Evolutionary conservation across 1,140 invertebrate genomes (phyloP).

Genomic region (Nylanderia fulva): DNA sequence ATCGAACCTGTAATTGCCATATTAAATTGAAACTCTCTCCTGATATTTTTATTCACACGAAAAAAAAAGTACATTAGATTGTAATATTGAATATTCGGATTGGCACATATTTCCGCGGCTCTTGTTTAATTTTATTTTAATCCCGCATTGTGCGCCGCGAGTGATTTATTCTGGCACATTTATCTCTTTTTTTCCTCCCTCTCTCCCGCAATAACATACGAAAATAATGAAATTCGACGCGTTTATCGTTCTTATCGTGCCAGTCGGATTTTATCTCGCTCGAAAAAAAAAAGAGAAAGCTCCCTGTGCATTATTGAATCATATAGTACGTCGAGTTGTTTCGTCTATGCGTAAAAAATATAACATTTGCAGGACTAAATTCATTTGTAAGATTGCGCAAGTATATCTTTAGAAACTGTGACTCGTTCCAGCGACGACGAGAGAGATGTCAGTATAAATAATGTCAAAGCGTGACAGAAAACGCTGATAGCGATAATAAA

Average conservation of each 20-base stretch:
- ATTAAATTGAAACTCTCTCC: neutral
- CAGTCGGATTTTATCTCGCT: slow-evolving; percentile 65
- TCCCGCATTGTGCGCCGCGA: slow-evolving; percentile 28
- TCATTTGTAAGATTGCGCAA: slow-evolving; percentile 45
- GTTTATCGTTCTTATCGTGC: slow-evolving; percentile 64
- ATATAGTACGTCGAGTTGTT: slow-evolving; percentile 27
- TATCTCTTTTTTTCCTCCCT: too few relatives aligned
- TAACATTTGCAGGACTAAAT: slow-evolving; percentile 35
- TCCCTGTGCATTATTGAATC: slow-evolving; percentile 59
- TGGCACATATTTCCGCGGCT: slow-evolving; percentile 46
- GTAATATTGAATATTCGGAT: slow-evolving; percentile 42
- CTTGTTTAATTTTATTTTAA: slow-evolving; percentile 62
- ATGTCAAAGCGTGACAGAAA: neutral
- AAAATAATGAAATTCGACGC: slow-evolving; percentile 70
- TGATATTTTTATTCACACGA: neutral
- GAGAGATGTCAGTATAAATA: slow-evolving; percentile 48
- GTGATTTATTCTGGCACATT: slow-evolving; percentile 64
- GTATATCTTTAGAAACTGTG: slow-evolving; percentile 15
- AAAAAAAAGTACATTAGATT: neutral
- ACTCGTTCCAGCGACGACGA: neutral
- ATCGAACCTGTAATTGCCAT: neutral
- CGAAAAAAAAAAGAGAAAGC: neutral
- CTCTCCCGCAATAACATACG: slow-evolving; percentile 30
- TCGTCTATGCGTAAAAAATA: neutral
- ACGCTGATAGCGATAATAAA: slow-evolving; percentile 35